Evolutionary conservation across 2,797 vertebrate genomes (phyloP).

Genomic region (Sebastes wilsoni): DNA sequence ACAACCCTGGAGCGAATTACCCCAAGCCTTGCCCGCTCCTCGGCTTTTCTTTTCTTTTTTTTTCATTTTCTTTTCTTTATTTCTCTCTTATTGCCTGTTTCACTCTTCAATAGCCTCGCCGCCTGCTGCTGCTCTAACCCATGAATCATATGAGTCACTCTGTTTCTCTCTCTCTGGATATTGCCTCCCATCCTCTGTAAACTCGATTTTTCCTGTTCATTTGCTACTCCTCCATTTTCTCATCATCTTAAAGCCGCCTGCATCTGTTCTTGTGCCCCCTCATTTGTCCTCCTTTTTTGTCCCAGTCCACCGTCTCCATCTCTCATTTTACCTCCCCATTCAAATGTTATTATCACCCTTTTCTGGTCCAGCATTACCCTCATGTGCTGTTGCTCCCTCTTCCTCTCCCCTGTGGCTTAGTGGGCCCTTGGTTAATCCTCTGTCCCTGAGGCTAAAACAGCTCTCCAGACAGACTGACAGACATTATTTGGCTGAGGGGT

Average conservation of each 20-base stretch:
- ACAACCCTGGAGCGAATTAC: slow-evolving; percentile 53
- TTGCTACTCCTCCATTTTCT: slow-evolving; percentile 28
- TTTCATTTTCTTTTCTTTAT: slow-evolving; percentile 35
- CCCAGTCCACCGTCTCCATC: not conserved
- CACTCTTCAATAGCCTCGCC: slow-evolving; percentile 46
- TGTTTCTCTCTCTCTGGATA: slow-evolving; percentile 35
- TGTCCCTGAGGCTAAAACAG: slow-evolving; percentile 1
- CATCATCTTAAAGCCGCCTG: slow-evolving; percentile 12
- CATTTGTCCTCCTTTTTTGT: not conserved
- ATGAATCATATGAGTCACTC: slow-evolving; percentile 59
- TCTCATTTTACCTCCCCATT: not conserved
- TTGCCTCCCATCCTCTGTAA: slow-evolving; percentile 5
- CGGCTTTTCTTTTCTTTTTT: slow-evolving; percentile 9
- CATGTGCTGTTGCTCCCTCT: not conserved
- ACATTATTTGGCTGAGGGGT: slow-evolving; percentile 34
- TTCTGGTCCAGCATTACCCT: not conserved
- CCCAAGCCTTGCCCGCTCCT: slow-evolving; percentile 21
- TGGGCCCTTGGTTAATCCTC: slow-evolving; percentile 26
- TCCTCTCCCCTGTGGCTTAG: not conserved
- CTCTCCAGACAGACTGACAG: slow-evolving; percentile 6
- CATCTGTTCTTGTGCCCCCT: not conserved
- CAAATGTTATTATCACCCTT: not conserved
- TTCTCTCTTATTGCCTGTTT: slow-evolving; percentile 54
- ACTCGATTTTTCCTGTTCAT: slow-evolving; percentile 37
- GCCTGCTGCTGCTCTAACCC: slow-evolving; percentile 42